A percentile compares a stretch with the other conserved stretches of the same genome.
Evolutionary conservation across 1,140 invertebrate species (phyloP).

Genomic region (Helicorthomorpha holstii): DNA sequence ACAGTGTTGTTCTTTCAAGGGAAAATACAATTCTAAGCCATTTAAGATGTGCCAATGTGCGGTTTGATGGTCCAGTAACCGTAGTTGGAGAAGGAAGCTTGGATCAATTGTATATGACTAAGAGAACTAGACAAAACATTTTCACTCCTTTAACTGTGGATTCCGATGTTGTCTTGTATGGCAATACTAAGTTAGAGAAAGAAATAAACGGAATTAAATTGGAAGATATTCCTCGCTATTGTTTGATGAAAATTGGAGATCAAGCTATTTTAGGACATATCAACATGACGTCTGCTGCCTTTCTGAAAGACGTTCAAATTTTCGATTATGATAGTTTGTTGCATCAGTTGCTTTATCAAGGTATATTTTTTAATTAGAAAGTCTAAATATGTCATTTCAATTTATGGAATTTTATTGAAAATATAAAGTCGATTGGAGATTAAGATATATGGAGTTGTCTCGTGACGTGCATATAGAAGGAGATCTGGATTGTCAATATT

Average conservation of each 20-base stretch:
- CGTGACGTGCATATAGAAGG: background rate
- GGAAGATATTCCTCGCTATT: background rate
- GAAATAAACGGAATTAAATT: background rate
- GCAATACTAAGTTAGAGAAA: background rate
- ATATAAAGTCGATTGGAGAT: background rate
- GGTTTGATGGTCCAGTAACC: background rate
- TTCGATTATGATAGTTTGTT: background rate
- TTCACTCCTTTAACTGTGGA: background rate
- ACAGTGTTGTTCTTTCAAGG: background rate
- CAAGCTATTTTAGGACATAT: background rate
- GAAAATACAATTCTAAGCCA: background rate
- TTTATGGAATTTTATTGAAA: too few relatives aligned
- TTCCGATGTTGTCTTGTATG: background rate
- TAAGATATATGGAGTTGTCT: background rate
- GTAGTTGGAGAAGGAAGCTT: background rate
- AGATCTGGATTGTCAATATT: background rate
- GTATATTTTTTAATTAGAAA: background rate
- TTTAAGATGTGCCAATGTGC: background rate
- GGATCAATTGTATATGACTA: background rate
- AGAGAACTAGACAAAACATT: background rate
- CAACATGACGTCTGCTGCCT: background rate
- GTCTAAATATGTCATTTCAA: background rate
- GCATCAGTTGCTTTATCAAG: background rate
- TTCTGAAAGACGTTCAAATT: background rate
- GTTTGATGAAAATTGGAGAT: background rate